Evolutionary conservation across 2,797 vertebrate genomes (phyloP), one percentile per base, ranked within the genome.

Genomic region (Craterocephalus amniculus): DNA sequence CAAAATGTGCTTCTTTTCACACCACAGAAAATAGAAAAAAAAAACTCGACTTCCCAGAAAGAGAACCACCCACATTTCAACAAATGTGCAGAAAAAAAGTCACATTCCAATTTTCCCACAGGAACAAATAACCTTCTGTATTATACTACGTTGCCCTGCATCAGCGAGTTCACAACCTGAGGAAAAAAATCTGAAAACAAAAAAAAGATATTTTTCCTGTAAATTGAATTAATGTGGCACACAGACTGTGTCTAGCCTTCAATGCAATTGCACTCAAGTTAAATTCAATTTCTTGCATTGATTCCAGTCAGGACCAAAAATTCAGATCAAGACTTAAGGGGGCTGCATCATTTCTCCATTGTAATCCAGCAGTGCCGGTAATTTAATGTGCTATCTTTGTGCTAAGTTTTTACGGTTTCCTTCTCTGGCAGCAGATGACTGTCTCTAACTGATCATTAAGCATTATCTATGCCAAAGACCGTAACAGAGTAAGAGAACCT

Each of bases 81-180:
- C 76, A 75, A 88, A 88, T 85, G 67, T 61, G 80, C 83, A 83
- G 67, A 79, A 80, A 55, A 55, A 27, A 52, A 58, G 79, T 67
- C 81, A 80, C 87, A 88, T 70, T 83, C 43, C 75, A 59, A 69
- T 71, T 75, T 75, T 80, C 69, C 82, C 72, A 32, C 74, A 65
- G 82, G 81, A 76, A 90, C 88, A 88, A 91, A 89, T 77, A 85
- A 79, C 63, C 48, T 34, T 76, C 54, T 88, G 75, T 87, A 57
- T 67, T 56, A 20, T 85, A 81, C 72, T 68, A 71, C 57, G 63
- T 70, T 64, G 62, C 32, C 20, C 61, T 68, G 55, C 43, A 76
- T 90, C 79, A 79, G 71, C 75, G 82, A 63, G 70, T 73, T 76
- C 58, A 57, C 58, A 2, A 49, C 38, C 29, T 3, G 2, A 49